Conservation (phyloP, 2,888 invertebrate species). For the Hermaeophaga mercurialis region DNA sequence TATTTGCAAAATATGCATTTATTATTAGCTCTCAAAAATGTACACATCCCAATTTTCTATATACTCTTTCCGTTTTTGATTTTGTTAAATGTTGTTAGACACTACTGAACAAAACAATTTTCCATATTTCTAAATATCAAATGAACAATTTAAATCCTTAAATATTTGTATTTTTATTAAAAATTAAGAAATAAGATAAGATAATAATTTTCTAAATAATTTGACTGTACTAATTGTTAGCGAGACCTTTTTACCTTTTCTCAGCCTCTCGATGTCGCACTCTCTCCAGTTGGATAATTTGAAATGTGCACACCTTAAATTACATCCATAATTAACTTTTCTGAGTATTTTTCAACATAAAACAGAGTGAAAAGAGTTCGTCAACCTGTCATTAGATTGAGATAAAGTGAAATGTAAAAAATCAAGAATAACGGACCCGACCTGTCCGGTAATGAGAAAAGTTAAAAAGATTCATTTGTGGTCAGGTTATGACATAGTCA, state of each 20-base stretch:
- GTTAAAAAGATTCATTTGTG: constrained; percentile 7
- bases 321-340: constrained; percentile 44
- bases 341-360: constrained; percentile 39
- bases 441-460: constrained; percentile 16
- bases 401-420: constrained; percentile 33
- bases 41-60: too few relatives aligned
- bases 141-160: too few relatives aligned
- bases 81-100: too few relatives aligned
- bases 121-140: too few relatives aligned
- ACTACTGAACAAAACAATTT: too few relatives aligned
- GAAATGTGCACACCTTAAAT: constrained; percentile 38
- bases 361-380: too few relatives aligned
- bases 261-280: constrained; percentile 1
- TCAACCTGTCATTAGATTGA: constrained; percentile 38
- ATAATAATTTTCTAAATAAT: too few relatives aligned
- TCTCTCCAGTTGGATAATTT: constrained; percentile 22
- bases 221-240: background rate
- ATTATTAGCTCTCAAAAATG: too few relatives aligned
- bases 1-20: too few relatives aligned
- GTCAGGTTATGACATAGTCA: constrained; percentile 1
- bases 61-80: too few relatives aligned
- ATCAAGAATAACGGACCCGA: constrained; percentile 15
- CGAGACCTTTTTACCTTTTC: constrained; percentile 2
- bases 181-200: too few relatives aligned
- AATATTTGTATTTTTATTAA: too few relatives aligned